Base-by-base conservation (phyloP, 2,113 vertebrate genomes). In the Mixornis gularis region DNA sequence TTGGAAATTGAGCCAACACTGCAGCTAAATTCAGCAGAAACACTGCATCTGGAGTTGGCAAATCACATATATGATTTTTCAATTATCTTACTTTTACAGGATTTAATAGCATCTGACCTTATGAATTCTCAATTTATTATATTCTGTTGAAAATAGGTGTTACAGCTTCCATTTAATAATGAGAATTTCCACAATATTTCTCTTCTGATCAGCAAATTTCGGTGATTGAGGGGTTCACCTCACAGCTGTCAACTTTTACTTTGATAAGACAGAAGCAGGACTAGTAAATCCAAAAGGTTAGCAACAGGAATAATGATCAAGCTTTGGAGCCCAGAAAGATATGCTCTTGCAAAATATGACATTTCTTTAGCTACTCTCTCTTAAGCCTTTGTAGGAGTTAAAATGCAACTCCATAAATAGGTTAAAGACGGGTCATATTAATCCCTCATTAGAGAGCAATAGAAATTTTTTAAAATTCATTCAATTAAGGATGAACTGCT, bases 81-180 rank as follows among this genome's bases (percentile, higher is more conserved):
- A 91, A 65, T 92, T 41, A 86, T 76, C 44, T 68, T 89, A 60
- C 65, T 96, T 90, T 94, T 82, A 79, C 34, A 81, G 63, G n/a
- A 88, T 94, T 94, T 89, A 90, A 55, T 59, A 79, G 74, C 69
- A 92, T 56, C 77, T 73, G 78, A 95, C 55, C 40, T 85, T 88
- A 95, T 32, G 85, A 91, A 95, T 93, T 91, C 81, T 43, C n/a
- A 71, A 87, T 95, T 83, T 89, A 78, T 83, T 85, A 78, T 56
- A 64, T 63, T 59, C 46, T 27, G 69, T 40, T 87, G 90, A 89
- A 68, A 94, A 44, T 44, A 64, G 49, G 63, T 87, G 83, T 84
- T 43, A 89, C 65, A 58, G 20, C 25, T 87, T 66, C n/a, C n/a
- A 60, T 41, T 89, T 52, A 85, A 66, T 44, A 87, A 72, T 2